Evolutionary conservation across 2,797 vertebrate genomes (phyloP).

Genomic region (Philypnodon macrostomus): DNA sequence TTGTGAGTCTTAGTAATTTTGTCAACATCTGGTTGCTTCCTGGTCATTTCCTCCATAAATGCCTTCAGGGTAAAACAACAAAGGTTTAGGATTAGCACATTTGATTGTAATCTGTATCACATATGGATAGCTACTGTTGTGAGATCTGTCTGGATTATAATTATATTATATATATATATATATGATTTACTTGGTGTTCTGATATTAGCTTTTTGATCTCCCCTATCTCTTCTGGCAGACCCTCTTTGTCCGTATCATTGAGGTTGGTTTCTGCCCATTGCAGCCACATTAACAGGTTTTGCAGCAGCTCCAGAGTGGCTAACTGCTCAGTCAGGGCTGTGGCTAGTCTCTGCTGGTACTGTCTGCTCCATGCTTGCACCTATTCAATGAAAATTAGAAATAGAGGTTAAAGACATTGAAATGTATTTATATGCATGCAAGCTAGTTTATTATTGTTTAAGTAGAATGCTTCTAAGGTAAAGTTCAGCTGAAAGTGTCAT

Average conservation of each 20-base stretch:
- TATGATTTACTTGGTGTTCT: conserved; percentile 87
- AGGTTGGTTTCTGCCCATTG: conserved; percentile 95
- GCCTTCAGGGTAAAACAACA: conserved; percentile 70
- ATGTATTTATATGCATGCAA: neutral
- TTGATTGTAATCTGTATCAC: neutral
- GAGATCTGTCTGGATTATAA: fast-evolving
- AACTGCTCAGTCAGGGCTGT: conserved; percentile 85
- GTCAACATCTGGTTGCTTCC: conserved; percentile 98
- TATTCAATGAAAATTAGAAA: conserved; percentile 48
- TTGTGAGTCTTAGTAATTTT: conserved; percentile 99
- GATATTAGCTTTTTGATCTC: conserved; percentile 93
- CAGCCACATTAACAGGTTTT: conserved; percentile 90
- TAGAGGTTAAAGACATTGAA: neutral
- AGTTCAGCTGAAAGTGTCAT: no score
- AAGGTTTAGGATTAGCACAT: conserved; percentile 14
- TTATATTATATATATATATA: neutral
- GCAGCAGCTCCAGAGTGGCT: conserved; percentile 89
- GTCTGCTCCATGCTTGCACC: conserved; percentile 95
- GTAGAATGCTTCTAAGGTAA: no score
- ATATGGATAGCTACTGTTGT: neutral
- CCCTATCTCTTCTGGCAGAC: conserved; percentile 91
- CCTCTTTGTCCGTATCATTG: conserved; percentile 88
- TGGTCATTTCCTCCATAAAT: conserved; percentile 99
- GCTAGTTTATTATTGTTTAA: neutral
- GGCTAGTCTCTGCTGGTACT: conserved; percentile 91